phyloP scores from a whole-genome alignment of 2,888 invertebrate genomes.

The Magallana nippona region DNA sequence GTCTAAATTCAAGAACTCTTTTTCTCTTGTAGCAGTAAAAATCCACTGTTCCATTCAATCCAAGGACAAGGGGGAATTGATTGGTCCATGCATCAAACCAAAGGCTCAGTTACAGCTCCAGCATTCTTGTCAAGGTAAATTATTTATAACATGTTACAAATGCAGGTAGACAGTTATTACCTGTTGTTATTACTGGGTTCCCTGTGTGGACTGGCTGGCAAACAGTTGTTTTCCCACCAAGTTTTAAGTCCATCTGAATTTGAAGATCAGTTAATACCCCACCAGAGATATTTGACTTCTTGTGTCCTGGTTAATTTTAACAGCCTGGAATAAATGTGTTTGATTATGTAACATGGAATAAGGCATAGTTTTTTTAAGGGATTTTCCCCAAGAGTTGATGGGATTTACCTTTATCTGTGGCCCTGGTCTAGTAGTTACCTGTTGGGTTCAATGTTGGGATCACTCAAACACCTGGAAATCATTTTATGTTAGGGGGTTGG shows the following conservation, averaged over 20 bases:
- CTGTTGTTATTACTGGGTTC: not conserved
- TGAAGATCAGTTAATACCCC: not conserved
- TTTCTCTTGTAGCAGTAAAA: no score
- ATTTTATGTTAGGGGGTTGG: not conserved
- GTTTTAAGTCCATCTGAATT: not conserved
- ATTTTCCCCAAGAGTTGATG: not conserved
- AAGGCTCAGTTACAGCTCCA: not conserved
- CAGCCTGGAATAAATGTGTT: not conserved
- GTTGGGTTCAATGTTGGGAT: not conserved
- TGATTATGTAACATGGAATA: conserved; percentile 15
- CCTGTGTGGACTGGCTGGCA: not conserved
- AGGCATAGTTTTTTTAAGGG: not conserved
- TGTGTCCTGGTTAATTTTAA: not conserved
- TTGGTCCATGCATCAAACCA: not conserved
- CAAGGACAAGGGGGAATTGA: not conserved
- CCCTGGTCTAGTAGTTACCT: conserved; percentile 3
- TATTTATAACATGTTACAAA: not conserved
- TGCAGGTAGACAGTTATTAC: conserved; percentile 26
- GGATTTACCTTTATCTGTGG: conserved; percentile 24
- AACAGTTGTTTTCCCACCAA: not conserved
- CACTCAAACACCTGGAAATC: conserved; percentile 11
- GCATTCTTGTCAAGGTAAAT: not conserved
- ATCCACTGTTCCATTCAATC: no score
- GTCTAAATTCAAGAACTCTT: no score
- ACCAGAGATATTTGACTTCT: not conserved